Evolutionary conservation across 2,797 vertebrate species (phyloP).

Genomic region (Argentina silus): DNA sequence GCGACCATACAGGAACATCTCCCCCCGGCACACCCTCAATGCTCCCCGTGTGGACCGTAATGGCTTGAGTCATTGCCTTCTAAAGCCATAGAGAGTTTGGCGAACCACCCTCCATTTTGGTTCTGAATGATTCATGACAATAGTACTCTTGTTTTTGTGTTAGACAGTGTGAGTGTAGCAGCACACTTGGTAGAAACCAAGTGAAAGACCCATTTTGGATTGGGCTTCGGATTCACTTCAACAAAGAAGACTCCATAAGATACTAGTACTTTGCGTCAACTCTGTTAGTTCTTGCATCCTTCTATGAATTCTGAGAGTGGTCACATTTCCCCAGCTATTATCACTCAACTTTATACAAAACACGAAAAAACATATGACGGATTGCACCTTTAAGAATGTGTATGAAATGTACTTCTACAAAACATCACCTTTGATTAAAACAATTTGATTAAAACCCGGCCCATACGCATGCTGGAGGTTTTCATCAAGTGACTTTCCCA

Average conservation of each 20-base stretch:
- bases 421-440: background rate
- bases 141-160: conserved; percentile 7
- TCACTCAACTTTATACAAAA: background rate
- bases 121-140: conserved; percentile 36
- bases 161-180: background rate
- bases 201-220: too few species aligned
- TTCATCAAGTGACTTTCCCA: conserved; percentile 32
- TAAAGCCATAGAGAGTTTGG: background rate
- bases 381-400: background rate
- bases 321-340: background rate
- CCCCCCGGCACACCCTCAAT: background rate
- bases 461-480: conserved; percentile 9
- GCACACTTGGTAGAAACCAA: too few species aligned
- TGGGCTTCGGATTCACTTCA: too few species aligned
- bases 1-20: conserved; percentile 23
- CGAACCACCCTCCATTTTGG: background rate
- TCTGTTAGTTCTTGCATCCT: too few species aligned
- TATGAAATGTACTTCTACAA: background rate
- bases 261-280: too few species aligned
- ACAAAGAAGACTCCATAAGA: too few species aligned
- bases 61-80: background rate
- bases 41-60: background rate
- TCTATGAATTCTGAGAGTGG: too few species aligned
- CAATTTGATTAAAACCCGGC: conserved; percentile 36
- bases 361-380: background rate